Base-by-base conservation (phyloP, 2,113 vertebrate genomes). In the Caranx melampygus region DNA sequence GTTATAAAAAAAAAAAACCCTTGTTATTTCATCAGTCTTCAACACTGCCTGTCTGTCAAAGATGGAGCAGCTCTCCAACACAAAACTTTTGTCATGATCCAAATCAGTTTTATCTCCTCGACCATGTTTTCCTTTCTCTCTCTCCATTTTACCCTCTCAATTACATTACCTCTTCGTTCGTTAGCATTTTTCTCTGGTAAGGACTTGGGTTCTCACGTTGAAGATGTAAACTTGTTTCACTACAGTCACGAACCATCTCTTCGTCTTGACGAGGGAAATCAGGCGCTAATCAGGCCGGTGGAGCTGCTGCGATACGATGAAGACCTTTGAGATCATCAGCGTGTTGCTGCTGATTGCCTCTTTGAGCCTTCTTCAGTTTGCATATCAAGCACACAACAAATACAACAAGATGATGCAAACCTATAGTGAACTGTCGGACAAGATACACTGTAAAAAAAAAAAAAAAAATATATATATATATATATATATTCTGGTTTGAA, bases 11-110 rank as follows among this genome's bases (percentile, higher is more conserved):
- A 26, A 26, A 26, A 26, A 26, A 26, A 26, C 26, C 8, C 40
- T 42, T 42, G 40, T 57, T 52, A 68, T 58, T 78, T 58, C 26
- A 75, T 60, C 6, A 68, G 47, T 37, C 78, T 67, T 72, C 82
- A 60, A 82, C 61, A 47, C n/a, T 40, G 13, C 1, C 40, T 31
- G 12, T 68, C 4, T 45, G 72, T 66, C 16, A 9, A 67, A 75
- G 16, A 79, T 31, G 3, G 42, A 52, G 37, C 37, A 58, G 4
- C 33, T 37, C 13, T 13, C 2, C 33, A 34, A 42, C 26, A 67
- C 33, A 70, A 5, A 55, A 57, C 16, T n/a, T 8, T 45, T 21
- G 55, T 60, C 42, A 58, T 14, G 13, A 1, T 5, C 54, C 61
- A 54, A 61, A 51, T 31, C 31, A 10, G 21, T 40, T 54, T 69